Evolutionary conservation across 2,888 invertebrate species (phyloP).

Genomic region (Acanthopleura granulata): DNA sequence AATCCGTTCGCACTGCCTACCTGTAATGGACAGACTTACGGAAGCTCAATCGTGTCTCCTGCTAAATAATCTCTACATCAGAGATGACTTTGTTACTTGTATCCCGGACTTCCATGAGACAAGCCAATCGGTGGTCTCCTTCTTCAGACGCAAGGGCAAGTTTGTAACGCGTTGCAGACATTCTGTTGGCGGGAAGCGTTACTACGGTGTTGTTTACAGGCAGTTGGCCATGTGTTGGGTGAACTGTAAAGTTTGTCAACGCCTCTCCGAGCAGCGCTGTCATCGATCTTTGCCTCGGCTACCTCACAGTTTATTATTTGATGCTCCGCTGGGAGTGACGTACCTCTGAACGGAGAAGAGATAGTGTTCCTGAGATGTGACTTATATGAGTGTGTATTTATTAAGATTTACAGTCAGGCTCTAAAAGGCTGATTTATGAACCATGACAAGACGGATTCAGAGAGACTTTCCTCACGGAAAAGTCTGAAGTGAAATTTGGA

Average conservation of each 20-base stretch:
- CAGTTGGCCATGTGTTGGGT: too few species aligned
- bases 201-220: too few species aligned
- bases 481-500: too few species aligned
- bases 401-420: not conserved
- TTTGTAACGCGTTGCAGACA: too few species aligned
- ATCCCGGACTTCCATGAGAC: slow-evolving; percentile 16
- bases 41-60: slow-evolving; percentile 82
- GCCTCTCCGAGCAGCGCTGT: not conserved
- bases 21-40: slow-evolving; percentile 88
- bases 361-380: slow-evolving; percentile 9
- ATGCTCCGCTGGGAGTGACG: not conserved
- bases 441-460: not conserved
- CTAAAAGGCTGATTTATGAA: not conserved
- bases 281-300: slow-evolving; percentile 17
- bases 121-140: not conserved
- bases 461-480: not conserved
- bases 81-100: not conserved
- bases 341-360: slow-evolving; percentile 12
- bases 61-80: slow-evolving; percentile 71
- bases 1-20: slow-evolving; percentile 93
- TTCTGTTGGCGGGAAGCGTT: too few species aligned
- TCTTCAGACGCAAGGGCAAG: too few species aligned
- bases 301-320: slow-evolving; percentile 15
- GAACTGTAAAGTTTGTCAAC: too few species aligned
- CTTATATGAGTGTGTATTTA: slow-evolving; percentile 12